A percentile compares a stretch with the other conserved stretches of the same genome.
These are phyloP conservation scores for Cryptomyrus ogoouensis DNA, from an alignment of 2,113 vertebrate genomes.

Conservation along the genomic window DNA sequence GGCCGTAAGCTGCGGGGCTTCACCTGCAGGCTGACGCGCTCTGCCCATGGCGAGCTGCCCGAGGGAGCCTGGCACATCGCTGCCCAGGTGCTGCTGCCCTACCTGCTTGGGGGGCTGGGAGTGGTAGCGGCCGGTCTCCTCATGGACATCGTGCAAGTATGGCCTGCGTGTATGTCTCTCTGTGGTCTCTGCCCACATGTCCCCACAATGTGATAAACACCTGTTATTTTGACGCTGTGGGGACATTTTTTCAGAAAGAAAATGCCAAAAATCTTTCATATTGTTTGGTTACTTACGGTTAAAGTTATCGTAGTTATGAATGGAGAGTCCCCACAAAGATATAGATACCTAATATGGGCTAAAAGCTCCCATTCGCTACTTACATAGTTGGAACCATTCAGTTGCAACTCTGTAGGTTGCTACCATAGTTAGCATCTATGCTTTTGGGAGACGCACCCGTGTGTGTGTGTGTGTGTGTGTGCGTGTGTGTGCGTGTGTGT, in stretches of 20 bases:
- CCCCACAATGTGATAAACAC: background rate
- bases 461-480: background rate
- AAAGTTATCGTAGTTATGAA: background rate
- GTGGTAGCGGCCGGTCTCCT: constrained; percentile 78
- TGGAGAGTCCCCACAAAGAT: background rate
- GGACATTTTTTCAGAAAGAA: background rate
- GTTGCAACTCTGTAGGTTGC: background rate
- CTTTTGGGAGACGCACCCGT: background rate
- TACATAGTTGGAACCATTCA: background rate
- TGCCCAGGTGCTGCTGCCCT: constrained; percentile 70
- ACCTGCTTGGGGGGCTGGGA: constrained; percentile 75
- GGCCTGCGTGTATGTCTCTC: constrained; percentile 32
- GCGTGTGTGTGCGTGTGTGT: too few species aligned
- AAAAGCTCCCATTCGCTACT: background rate
- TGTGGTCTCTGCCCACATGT: background rate
- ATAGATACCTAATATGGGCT: background rate
- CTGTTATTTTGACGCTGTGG: background rate
- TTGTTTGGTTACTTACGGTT: background rate
- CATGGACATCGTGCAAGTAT: constrained; percentile 82
- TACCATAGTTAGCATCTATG: background rate
- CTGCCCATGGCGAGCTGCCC: constrained; percentile 67
- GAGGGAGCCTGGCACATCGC: constrained; percentile 71
- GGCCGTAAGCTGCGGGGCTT: constrained; percentile 79
- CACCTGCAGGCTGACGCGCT: constrained; percentile 76
- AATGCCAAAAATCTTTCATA: background rate